These are phyloP conservation scores for Proteles cristata DNA, from an alignment of 2,113 vertebrate species.

Conservation along the genomic window DNA sequence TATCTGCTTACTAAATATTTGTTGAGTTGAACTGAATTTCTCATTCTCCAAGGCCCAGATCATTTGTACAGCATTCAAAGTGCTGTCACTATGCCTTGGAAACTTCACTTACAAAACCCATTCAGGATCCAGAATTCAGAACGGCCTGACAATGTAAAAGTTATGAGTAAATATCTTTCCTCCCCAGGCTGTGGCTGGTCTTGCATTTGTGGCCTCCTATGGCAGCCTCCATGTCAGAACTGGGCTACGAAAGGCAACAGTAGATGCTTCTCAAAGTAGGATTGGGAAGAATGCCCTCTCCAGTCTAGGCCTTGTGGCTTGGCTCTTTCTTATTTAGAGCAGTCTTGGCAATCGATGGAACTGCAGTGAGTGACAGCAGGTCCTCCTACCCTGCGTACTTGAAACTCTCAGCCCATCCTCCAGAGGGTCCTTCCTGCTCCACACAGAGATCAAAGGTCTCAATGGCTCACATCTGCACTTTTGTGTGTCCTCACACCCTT, in stretches of 20 bases:
- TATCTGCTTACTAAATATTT: no score
- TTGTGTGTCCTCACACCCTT: background rate
- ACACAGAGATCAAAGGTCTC: background rate
- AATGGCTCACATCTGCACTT: background rate
- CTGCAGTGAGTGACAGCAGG: background rate
- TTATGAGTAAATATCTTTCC: background rate
- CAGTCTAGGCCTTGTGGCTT: background rate
- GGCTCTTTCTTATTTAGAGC: background rate
- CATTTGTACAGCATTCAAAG: background rate
- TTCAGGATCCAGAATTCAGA: background rate
- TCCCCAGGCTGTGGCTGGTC: background rate
- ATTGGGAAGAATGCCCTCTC: background rate
- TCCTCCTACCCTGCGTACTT: accelerated
- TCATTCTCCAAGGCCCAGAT: background rate
- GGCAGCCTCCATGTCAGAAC: background rate
- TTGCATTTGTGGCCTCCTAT: background rate
- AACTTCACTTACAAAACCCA: background rate
- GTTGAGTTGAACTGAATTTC: background rate
- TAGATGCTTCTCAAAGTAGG: background rate
- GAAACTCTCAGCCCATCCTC: background rate
- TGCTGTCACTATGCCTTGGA: no score
- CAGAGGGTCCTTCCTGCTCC: background rate
- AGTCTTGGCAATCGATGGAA: accelerated
- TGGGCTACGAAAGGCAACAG: background rate
- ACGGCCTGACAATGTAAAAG: background rate